Evolutionary conservation across 2,113 vertebrate genomes (phyloP).

Genomic region (Oophaga pumilio): DNA sequence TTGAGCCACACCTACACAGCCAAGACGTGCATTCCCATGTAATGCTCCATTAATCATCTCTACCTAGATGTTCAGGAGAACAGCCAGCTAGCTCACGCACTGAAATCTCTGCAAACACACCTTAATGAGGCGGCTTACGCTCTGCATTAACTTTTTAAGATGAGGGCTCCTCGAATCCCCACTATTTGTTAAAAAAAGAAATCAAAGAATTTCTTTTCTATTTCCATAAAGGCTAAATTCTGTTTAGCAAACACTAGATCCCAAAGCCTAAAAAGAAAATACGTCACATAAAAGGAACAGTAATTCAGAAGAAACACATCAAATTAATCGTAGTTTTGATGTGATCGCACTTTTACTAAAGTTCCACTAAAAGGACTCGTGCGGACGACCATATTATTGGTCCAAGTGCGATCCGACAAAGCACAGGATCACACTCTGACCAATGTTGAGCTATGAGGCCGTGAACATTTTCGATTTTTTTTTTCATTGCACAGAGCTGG

Average conservation of each 20-base stretch:
- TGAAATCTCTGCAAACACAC: conserved; percentile 7
- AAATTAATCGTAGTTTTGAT: not conserved
- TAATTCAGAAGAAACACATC: not conserved
- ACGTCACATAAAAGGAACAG: not conserved
- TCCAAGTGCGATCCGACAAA: too few relatives aligned
- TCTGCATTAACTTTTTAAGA: not conserved
- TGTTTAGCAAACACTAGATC: not conserved
- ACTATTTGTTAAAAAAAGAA: not conserved
- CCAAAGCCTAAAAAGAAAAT: not conserved
- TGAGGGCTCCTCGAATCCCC: not conserved
- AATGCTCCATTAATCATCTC: conserved; percentile 23
- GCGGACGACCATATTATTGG: too few relatives aligned
- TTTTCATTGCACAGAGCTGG: too few relatives aligned
- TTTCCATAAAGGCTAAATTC: not conserved
- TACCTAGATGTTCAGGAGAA: not conserved
- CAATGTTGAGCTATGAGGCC: too few relatives aligned
- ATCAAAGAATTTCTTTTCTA: not conserved
- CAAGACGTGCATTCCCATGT: conserved; percentile 11
- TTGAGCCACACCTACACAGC: conserved; percentile 53
- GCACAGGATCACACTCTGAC: too few relatives aligned
- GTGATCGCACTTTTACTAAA: not conserved
- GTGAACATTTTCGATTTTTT: too few relatives aligned
- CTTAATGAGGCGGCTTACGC: not conserved
- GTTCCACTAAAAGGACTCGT: too few relatives aligned
- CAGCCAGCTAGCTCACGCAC: conserved; percentile 13